Evolutionary conservation across 2,888 invertebrate species (phyloP).

Genomic region (Melinopterus prodromus): DNA sequence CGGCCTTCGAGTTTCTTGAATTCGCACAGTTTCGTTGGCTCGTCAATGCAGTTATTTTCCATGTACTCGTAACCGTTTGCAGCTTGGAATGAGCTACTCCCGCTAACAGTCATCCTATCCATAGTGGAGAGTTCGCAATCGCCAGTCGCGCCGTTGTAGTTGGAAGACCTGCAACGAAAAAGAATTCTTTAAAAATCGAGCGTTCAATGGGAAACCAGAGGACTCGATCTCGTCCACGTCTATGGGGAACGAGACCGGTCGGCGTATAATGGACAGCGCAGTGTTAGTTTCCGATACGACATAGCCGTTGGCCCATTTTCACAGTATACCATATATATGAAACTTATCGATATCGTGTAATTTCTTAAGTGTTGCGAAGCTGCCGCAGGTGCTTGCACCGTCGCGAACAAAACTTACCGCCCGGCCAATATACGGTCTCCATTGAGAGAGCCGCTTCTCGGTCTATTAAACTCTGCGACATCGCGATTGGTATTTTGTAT

Average conservation of each 20-base stretch:
- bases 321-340: neutral
- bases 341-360: neutral
- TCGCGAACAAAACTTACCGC: neutral
- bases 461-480: constrained; percentile 20
- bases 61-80: constrained; percentile 77
- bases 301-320: neutral
- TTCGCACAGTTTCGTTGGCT: constrained; percentile 93
- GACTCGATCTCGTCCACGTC: too few species aligned
- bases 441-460: constrained; percentile 8
- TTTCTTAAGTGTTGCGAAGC: constrained; percentile 12
- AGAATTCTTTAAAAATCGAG: constrained; percentile 8
- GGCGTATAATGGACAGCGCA: neutral
- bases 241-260: neutral
- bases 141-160: constrained; percentile 85
- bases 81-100: constrained; percentile 74
- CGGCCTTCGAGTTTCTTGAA: constrained; percentile 88
- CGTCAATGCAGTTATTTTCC: constrained; percentile 93
- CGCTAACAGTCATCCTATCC: constrained; percentile 89
- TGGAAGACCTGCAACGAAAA: constrained; percentile 77
- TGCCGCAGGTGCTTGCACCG: neutral
- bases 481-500: constrained; percentile 11
- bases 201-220: too few species aligned
- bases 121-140: constrained; percentile 89
- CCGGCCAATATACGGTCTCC: neutral
- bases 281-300: constrained; percentile 6